phyloP scores from a whole-genome alignment of 2,797 vertebrate species.

The Lindbergichthys nudifrons region DNA sequence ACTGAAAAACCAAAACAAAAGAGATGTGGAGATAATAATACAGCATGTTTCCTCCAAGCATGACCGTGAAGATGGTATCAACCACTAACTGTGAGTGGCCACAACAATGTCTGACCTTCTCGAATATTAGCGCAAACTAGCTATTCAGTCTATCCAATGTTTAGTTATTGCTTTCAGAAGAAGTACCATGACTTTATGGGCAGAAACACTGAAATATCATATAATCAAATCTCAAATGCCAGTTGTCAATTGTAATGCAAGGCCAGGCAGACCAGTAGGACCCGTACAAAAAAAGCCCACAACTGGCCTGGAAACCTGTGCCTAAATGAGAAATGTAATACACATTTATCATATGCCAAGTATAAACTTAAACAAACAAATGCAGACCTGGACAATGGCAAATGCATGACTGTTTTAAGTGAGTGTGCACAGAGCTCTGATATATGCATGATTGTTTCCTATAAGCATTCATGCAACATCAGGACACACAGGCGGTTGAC shows the following conservation, averaged over 20 bases:
- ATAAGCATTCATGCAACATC: slow-evolving; percentile 65
- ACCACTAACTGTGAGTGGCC: slow-evolving; percentile 56
- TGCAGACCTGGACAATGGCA: slow-evolving; percentile 73
- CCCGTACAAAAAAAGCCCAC: slow-evolving; percentile 23
- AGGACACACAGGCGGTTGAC: slow-evolving; percentile 73
- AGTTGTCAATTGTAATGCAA: slow-evolving; percentile 25
- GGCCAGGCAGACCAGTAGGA: slow-evolving; percentile 9
- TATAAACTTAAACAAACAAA: slow-evolving; percentile 70
- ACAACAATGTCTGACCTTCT: slow-evolving; percentile 62
- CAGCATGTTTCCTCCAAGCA: slow-evolving; percentile 74
- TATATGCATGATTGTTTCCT: slow-evolving; percentile 70
- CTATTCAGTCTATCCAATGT: slow-evolving; percentile 13
- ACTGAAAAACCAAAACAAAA: slow-evolving; percentile 79
- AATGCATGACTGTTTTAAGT: slow-evolving; percentile 62
- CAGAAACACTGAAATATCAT: slow-evolving; percentile 3
- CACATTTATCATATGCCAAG: slow-evolving; percentile 51
- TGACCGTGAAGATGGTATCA: slow-evolving; percentile 75
- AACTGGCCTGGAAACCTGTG: slow-evolving; percentile 42
- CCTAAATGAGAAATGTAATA: slow-evolving; percentile 55
- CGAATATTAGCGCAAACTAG: slow-evolving; percentile 33
- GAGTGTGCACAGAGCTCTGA: slow-evolving; percentile 46
- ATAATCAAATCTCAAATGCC: slow-evolving; percentile 21
- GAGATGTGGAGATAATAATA: slow-evolving; percentile 74
- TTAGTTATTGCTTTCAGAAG: slow-evolving; percentile 2
- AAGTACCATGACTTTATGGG: not conserved